A percentile compares a stretch with the other conserved stretches of the same genome.
Evolutionary conservation across 2,888 invertebrate species (phyloP).

Genomic region (Aphidoletes aphidimyza): DNA sequence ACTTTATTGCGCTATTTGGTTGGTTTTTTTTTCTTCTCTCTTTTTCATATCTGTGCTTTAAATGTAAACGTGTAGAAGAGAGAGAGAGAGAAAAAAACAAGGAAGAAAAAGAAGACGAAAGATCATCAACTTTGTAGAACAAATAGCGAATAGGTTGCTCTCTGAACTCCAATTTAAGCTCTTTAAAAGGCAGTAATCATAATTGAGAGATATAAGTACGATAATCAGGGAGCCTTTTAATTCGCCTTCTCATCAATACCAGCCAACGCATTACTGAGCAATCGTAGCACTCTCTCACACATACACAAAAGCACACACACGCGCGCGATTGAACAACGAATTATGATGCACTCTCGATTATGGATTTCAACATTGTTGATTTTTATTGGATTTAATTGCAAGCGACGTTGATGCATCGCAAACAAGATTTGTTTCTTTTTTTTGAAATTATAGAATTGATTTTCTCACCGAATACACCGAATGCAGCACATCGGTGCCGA

Average conservation of each 20-base stretch:
- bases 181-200: conserved; percentile 25
- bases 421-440: neutral
- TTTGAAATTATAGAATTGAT: neutral
- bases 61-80: neutral
- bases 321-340: too few species aligned
- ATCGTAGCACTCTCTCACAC: too few species aligned
- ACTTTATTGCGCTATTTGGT: neutral
- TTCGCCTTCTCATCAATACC: too few species aligned
- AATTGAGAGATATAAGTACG: conserved; percentile 47
- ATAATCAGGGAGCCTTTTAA: neutral
- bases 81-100: neutral
- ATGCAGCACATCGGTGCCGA: neutral
- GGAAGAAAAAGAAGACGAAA: neutral
- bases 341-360: too few species aligned
- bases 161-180: conserved; percentile 45
- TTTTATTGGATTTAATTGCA: conserved; percentile 44
- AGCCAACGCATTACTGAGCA: too few species aligned
- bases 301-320: too few species aligned
- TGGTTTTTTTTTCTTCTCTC: neutral
- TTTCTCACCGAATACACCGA: neutral
- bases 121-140: neutral
- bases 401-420: neutral
- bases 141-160: neutral
- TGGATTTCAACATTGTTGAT: conserved; percentile 5
- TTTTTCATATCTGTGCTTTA: too few species aligned